phyloP scores from a whole-genome alignment of 2,888 invertebrate genomes.

The Operophtera brumata region DNA sequence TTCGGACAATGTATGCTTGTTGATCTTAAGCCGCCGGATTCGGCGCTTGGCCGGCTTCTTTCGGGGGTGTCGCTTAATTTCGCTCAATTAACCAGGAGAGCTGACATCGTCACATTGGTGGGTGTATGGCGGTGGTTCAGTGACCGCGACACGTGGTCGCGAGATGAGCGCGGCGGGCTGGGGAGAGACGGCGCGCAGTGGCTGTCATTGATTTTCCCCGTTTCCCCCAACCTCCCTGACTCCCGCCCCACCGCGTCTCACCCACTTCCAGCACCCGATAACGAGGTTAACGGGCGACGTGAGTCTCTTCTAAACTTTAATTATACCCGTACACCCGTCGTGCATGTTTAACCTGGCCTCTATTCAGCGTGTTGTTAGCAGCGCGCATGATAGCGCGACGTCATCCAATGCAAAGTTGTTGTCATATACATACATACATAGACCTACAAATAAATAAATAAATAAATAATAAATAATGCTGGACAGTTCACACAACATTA shows the following conservation, averaged over 20 bases:
- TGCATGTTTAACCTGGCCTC: constrained; percentile 79
- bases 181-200: constrained; percentile 79
- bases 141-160: constrained; percentile 79
- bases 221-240: constrained; percentile 62
- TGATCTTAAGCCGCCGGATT: constrained; percentile 40
- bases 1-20: constrained; percentile 45
- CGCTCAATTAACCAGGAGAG: constrained; percentile 28
- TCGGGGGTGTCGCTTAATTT: constrained; percentile 28
- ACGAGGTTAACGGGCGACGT: constrained; percentile 82
- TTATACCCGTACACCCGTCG: constrained; percentile 79
- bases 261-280: constrained; percentile 81
- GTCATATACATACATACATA: too few species aligned
- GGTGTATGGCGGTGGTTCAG: constrained; percentile 54
- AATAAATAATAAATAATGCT: too few species aligned
- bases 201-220: constrained; percentile 81
- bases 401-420: constrained; percentile 63
- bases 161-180: constrained; percentile 78
- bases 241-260: constrained; percentile 76
- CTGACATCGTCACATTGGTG: constrained; percentile 22
- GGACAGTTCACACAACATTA: too few species aligned
- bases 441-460: too few species aligned
- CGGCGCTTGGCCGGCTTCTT: constrained; percentile 26
- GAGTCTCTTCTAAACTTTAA: constrained; percentile 81
- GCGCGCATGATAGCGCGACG: constrained; percentile 72
- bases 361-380: constrained; percentile 76